Conservation (phyloP, 2,113 vertebrate genomes). For the Terrapene triunguis region DNA sequence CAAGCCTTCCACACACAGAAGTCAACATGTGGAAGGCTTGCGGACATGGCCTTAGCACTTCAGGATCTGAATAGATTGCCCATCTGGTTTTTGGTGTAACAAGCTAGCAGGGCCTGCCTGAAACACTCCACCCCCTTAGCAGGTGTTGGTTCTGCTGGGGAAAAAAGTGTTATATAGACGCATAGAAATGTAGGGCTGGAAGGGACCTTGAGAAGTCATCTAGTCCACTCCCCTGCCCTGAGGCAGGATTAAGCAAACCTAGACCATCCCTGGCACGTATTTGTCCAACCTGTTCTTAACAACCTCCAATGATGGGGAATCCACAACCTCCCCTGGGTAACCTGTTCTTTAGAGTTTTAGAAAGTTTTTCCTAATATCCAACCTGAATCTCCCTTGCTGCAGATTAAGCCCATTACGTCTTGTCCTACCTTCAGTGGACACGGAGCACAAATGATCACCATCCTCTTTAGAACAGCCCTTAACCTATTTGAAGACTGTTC, state of each 20-base stretch:
- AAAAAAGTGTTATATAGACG: neutral
- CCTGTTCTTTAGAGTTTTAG: no score
- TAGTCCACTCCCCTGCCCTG: neutral
- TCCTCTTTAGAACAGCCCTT: no score
- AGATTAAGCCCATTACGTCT: no score
- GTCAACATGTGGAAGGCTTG: neutral
- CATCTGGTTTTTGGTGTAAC: neutral
- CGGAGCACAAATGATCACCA: no score
- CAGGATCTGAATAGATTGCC: conserved; percentile 11
- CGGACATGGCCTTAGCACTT: conserved; percentile 32
- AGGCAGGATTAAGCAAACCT: neutral
- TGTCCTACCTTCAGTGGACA: no score
- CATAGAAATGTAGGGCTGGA: neutral
- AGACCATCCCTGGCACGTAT: neutral
- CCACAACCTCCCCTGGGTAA: no score
- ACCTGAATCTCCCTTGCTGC: no score
- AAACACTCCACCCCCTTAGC: neutral
- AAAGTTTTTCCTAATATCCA: no score
- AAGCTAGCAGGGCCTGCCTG: neutral
- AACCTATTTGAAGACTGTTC: no score
- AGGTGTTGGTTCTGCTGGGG: neutral
- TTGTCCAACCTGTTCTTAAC: neutral
- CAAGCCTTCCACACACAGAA: neutral
- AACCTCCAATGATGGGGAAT: no score
- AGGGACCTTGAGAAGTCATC: neutral